Evolutionary conservation across 2,113 vertebrate genomes (phyloP).

Genomic region (Cryptotis parvus): DNA sequence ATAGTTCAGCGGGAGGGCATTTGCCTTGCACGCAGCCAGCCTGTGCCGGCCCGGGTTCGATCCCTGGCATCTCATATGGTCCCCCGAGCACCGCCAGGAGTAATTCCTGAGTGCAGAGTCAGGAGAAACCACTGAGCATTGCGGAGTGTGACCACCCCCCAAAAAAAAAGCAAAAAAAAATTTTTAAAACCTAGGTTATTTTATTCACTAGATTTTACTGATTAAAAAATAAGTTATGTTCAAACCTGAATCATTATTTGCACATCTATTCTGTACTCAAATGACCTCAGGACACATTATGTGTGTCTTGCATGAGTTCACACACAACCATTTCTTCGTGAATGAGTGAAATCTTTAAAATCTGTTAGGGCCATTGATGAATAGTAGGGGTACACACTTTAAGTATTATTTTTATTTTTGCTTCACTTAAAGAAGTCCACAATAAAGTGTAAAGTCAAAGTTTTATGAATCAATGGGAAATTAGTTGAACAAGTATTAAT

Average conservation of each 20-base stretch:
- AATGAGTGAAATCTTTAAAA: conserved; percentile 29
- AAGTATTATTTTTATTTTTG: background rate
- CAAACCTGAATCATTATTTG: conserved; percentile 58
- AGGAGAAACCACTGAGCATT: too few species aligned
- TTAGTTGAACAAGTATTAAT: background rate
- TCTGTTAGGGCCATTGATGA: conserved; percentile 35
- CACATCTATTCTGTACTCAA: background rate
- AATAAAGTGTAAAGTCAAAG: background rate
- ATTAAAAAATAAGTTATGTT: conserved; percentile 28
- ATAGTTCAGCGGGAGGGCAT: too few species aligned
- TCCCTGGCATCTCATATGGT: too few species aligned
- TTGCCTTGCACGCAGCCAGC: too few species aligned
- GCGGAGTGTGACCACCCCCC: too few species aligned
- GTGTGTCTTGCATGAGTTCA: conserved; percentile 42
- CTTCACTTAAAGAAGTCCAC: background rate
- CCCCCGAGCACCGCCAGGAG: too few species aligned
- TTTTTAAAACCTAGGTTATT: conserved; percentile 63
- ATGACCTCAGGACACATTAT: conserved; percentile 61
- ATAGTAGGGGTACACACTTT: background rate
- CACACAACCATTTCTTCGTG: conserved; percentile 37
- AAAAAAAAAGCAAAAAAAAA: too few species aligned
- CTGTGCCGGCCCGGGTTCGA: too few species aligned
- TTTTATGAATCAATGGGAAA: background rate
- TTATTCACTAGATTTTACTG: conserved; percentile 60
- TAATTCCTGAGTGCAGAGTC: too few species aligned